Evolutionary conservation across 2,888 invertebrate genomes (phyloP).

Genomic region (Peribatodes rhomboidaria): DNA sequence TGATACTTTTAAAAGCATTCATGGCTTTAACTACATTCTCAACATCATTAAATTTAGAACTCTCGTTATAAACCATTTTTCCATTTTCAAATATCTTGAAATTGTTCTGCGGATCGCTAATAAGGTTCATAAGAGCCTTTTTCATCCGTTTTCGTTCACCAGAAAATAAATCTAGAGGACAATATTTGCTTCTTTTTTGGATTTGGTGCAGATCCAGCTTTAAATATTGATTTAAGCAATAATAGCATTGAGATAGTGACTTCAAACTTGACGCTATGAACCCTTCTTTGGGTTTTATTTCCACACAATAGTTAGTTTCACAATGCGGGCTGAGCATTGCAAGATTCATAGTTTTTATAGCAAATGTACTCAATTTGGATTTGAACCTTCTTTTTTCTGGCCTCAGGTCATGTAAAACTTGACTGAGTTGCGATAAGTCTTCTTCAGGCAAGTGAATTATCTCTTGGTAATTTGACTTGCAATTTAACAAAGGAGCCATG

Average conservation of each 20-base stretch:
- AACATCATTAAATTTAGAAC: constrained; percentile 51
- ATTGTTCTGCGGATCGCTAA: constrained; percentile 88
- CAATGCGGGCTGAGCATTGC: constrained; percentile 58
- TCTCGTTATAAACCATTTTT: constrained; percentile 63
- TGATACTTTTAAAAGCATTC: constrained; percentile 53
- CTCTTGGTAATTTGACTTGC: constrained; percentile 58
- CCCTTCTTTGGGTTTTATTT: constrained; percentile 90
- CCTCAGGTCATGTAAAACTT: constrained; percentile 61
- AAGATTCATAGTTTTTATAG: constrained; percentile 80
- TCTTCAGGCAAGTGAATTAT: constrained; percentile 67
- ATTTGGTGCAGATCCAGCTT: constrained; percentile 85
- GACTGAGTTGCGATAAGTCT: constrained; percentile 65
- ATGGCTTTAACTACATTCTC: constrained; percentile 54
- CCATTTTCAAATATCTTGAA: constrained; percentile 86
- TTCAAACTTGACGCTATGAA: constrained; percentile 75
- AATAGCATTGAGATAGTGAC: constrained; percentile 81
- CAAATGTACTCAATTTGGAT: constrained; percentile 71
- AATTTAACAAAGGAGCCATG: constrained; percentile 69
- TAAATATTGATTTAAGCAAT: constrained; percentile 85
- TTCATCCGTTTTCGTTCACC: constrained; percentile 86
- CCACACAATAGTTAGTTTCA: constrained; percentile 82
- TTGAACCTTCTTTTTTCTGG: constrained; percentile 76
- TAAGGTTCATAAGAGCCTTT: constrained; percentile 78
- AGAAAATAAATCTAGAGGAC: constrained; percentile 90
- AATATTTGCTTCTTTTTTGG: constrained; percentile 86